These are phyloP conservation scores for Chrysopilus asiliformis DNA, from an alignment of 2,888 invertebrate genomes.

Conservation along the genomic window DNA sequence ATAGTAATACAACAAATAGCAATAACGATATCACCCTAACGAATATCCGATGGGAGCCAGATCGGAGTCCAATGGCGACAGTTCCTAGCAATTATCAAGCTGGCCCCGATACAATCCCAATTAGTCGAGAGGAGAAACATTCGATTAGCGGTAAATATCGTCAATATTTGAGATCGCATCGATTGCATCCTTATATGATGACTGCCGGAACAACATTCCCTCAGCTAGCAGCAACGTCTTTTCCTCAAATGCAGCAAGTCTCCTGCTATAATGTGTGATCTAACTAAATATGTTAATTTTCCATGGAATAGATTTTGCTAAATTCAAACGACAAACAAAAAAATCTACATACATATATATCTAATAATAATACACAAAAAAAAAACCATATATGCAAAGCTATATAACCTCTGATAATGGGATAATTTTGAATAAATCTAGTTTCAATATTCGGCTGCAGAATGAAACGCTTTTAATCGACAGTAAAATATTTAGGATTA, in stretches of 20 bases:
- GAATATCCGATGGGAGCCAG: constrained; percentile 21
- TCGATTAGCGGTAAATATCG: constrained; percentile 43
- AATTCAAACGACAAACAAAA: no score
- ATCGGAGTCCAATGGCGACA: constrained; percentile 36
- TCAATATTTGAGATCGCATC: constrained; percentile 43
- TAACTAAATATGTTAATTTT: no score
- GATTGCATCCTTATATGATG: constrained; percentile 44
- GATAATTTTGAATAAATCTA: no score
- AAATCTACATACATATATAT: no score
- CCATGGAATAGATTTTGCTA: no score
- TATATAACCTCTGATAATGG: no score
- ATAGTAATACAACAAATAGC: constrained; percentile 7
- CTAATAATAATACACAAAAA: no score
- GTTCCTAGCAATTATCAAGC: constrained; percentile 39
- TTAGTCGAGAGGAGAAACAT: constrained; percentile 13
- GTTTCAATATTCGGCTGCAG: no score
- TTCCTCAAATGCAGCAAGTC: constrained; percentile 44
- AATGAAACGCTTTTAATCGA: no score
- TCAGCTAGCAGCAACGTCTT: constrained; percentile 29
- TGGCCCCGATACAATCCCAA: constrained; percentile 29
- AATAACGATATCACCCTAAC: constrained; percentile 8
- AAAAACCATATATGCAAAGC: no score
- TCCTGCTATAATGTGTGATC: constrained; percentile 48
- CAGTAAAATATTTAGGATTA: no score
- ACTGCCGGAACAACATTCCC: constrained; percentile 38